These are phyloP conservation scores for Zaprionus lachaisei DNA, from an alignment of 1,140 invertebrate genomes.

Conservation along the genomic window DNA sequence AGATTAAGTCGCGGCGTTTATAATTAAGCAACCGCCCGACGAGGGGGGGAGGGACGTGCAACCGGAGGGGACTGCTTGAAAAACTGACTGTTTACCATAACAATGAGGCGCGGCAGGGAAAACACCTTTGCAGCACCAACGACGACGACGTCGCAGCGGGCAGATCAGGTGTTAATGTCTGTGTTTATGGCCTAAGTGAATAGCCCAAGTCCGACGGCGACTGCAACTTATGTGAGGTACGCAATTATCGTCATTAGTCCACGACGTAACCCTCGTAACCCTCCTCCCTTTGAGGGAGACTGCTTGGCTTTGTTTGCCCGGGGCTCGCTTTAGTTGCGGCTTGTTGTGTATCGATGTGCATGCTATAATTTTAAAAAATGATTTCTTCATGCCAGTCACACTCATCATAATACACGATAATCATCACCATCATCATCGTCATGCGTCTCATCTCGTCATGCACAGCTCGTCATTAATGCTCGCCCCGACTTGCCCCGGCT, in stretches of 20 bases:
- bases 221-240: slow-evolving; percentile 59
- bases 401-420: slow-evolving; percentile 47
- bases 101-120: slow-evolving; percentile 64
- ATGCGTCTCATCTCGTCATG: slow-evolving; percentile 36
- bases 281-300: not conserved
- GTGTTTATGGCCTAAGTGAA: slow-evolving; percentile 73
- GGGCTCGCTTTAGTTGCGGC: slow-evolving; percentile 79
- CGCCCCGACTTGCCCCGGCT: slow-evolving; percentile 46
- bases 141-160: slow-evolving; percentile 8
- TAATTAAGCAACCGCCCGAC: slow-evolving; percentile 62
- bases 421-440: slow-evolving; percentile 40
- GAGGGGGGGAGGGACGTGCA: slow-evolving; percentile 20
- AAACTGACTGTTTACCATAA: slow-evolving; percentile 76
- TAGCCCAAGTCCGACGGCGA: slow-evolving; percentile 15
- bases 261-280: slow-evolving; percentile 10
- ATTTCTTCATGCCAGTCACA: slow-evolving; percentile 78
- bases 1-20: slow-evolving; percentile 75
- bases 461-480: slow-evolving; percentile 20
- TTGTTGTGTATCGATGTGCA: slow-evolving; percentile 82
- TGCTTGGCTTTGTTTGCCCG: slow-evolving; percentile 47
- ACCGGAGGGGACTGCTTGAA: slow-evolving; percentile 9
- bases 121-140: slow-evolving; percentile 61
- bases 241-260: slow-evolving; percentile 79
- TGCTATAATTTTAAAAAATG: slow-evolving; percentile 77
- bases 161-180: slow-evolving; percentile 81